A percentile compares a stretch with the other conserved stretches of the same genome.
phyloP scores from a whole-genome alignment of 1,140 invertebrate genomes.

The Zophobas atratus region DNA sequence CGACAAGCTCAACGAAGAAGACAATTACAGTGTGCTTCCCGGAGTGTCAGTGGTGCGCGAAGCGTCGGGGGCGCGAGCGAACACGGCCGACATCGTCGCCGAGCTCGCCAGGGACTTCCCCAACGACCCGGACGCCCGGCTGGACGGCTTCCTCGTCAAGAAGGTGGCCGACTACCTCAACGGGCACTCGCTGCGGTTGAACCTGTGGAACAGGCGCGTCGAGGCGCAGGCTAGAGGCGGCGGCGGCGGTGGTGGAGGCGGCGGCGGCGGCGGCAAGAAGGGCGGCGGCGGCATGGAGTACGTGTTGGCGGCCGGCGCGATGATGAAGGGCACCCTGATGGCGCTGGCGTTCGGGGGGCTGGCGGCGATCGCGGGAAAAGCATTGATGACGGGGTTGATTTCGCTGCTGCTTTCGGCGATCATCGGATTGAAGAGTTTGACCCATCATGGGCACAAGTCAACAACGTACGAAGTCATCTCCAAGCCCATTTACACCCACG shows the following conservation, averaged over 20 bases:
- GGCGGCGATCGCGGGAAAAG: conserved; percentile 85
- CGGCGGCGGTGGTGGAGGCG: conserved; percentile 67
- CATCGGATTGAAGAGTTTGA: conserved; percentile 81
- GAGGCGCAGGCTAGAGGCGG: conserved; percentile 71
- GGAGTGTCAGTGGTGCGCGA: conserved; percentile 82
- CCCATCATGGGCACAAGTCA: conserved; percentile 77
- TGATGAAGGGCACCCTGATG: conserved; percentile 83
- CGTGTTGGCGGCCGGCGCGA: conserved; percentile 73
- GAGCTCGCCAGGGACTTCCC: conserved; percentile 83
- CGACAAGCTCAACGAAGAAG: conserved; percentile 78
- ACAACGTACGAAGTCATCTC: conserved; percentile 89
- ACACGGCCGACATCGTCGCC: conserved; percentile 77
- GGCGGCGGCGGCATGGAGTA: conserved; percentile 73
- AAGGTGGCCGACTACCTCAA: conserved; percentile 81
- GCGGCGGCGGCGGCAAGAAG: conserved; percentile 71
- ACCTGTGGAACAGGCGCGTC: conserved; percentile 77
- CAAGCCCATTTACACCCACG: conserved; percentile 83
- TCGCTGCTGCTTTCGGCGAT: conserved; percentile 84
- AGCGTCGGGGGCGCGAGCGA: conserved; percentile 71
- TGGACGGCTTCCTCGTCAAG: conserved; percentile 83
- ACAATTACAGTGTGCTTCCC: conserved; percentile 77
- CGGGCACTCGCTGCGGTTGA: conserved; percentile 81
- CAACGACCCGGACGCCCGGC: conserved; percentile 80
- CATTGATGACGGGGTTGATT: conserved; percentile 86
- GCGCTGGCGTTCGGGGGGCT: conserved; percentile 82